Percentiles rank a stretch among this genome's conserved stretches.
Evolutionary conservation across 2,888 invertebrate species (phyloP).

Genomic region (Cepaea hortensis): DNA sequence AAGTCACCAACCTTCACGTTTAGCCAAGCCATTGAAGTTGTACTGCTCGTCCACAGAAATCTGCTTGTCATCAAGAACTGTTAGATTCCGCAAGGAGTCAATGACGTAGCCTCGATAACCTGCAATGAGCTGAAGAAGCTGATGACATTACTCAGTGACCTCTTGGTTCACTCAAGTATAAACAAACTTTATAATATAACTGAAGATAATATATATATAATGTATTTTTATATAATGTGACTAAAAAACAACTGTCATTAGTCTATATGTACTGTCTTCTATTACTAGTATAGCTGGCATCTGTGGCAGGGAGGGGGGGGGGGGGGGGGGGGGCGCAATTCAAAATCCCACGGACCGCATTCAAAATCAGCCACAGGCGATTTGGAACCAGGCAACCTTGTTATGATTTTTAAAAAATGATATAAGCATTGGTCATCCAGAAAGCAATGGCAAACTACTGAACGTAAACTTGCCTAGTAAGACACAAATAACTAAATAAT

Average conservation of each 20-base stretch:
- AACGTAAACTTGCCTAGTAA: no score
- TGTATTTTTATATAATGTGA: not conserved
- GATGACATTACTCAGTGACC: not conserved
- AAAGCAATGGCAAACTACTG: no score
- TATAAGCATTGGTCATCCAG: no score
- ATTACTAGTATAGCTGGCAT: no score
- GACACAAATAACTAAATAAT: no score
- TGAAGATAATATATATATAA: not conserved
- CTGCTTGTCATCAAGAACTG: conserved; percentile 72
- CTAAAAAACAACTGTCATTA: not conserved
- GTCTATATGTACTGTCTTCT: no score
- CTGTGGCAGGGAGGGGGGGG: no score
- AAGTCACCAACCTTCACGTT: conserved; percentile 66
- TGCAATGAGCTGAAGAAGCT: conserved; percentile 67
- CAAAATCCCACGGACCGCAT: no score
- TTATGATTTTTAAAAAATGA: no score
- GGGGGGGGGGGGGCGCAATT: no score
- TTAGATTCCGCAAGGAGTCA: conserved; percentile 70
- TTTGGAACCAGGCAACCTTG: no score
- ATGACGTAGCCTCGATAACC: conserved; percentile 75
- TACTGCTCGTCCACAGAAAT: conserved; percentile 75
- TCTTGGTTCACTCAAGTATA: not conserved
- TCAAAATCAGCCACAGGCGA: no score
- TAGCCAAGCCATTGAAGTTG: conserved; percentile 72
- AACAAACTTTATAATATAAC: not conserved